Evolutionary conservation across 2,888 invertebrate genomes (phyloP), one percentile per base, ranked within the genome.

Genomic region (Chloroclysta siterata): DNA sequence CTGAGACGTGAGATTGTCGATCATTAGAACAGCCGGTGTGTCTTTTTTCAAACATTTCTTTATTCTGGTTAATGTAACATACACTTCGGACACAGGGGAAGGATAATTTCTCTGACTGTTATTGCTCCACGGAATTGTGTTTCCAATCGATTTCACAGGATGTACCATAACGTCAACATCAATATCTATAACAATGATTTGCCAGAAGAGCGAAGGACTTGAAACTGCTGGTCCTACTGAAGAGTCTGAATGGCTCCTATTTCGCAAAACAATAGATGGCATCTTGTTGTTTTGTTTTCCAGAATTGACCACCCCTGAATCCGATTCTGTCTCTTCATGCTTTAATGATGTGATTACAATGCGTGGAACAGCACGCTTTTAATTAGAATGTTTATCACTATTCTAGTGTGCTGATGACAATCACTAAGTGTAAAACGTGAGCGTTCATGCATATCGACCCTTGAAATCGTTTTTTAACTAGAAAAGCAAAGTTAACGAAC

Each of bases 1-100:
- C 36, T 36, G 14, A 51, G 10, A 47, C 46, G 52, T 53, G 48
- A 51, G 60, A 42, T 50, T 50, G 54, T 33, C 22, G 22, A 50
- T 53, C 48, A 41, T 60, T 53, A 53, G 53, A 28, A 28, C 47
- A 13, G 3, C n/a, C 7, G 2, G 29, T 14, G n/a, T 33, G 15
- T 6, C 41, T 17, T 17, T 57, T 39, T 56, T 4, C 11, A 39
- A 48, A 44, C 53, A 8, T 4, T 29, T 44, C 1, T 44, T 53
- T 53, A 11, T 29, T 28, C 36, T 48, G 14, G n/a, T 11, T 33
- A 10, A 8, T 29, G 14, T 8, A 14, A 22, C 28, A 17, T 36
- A 33, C 11, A 10, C 36, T 15, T 36, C 14, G 15, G 29, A n/a
- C 36, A 36, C n/a, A 15, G 17, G 17, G 17, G 17, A 52, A 39